phyloP scores from a whole-genome alignment of 2,113 vertebrate genomes.

The Menidia beryllina region DNA sequence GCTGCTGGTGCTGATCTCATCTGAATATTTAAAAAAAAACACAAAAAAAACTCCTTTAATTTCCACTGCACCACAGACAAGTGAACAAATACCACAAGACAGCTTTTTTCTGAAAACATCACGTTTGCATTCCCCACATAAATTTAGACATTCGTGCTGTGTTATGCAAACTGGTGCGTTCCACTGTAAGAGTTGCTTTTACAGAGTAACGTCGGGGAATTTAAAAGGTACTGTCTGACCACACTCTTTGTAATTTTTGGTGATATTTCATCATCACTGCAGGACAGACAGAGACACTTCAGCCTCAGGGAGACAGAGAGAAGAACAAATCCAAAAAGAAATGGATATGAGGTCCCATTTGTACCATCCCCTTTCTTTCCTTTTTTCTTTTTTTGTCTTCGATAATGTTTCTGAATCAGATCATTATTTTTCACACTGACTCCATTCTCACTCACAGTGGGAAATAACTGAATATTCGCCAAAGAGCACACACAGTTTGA shows the following conservation, averaged over 20 bases:
- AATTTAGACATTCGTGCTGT: slow-evolving; percentile 3
- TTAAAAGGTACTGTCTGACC: slow-evolving; percentile 36
- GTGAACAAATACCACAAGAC: background rate
- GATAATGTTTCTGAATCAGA: slow-evolving; percentile 17
- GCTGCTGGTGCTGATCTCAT: slow-evolving; percentile 12
- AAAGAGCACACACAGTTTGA: background rate
- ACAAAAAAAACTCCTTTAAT: background rate
- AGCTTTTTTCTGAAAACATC: slow-evolving; percentile 15
- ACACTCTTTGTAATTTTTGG: background rate
- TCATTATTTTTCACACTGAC: slow-evolving; percentile 14
- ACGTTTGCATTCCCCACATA: slow-evolving; percentile 6
- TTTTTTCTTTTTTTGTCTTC: slow-evolving; percentile 24
- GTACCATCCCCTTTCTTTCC: slow-evolving; percentile 19
- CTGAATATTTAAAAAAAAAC: too few relatives aligned
- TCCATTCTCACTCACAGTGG: background rate
- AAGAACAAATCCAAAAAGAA: slow-evolving; percentile 23
- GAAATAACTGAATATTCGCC: background rate
- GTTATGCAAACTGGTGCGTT: slow-evolving; percentile 39
- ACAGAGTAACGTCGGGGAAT: slow-evolving; percentile 40
- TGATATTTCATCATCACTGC: slow-evolving; percentile 42
- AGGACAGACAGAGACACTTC: slow-evolving; percentile 31
- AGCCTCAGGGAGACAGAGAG: slow-evolving; percentile 5
- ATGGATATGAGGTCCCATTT: slow-evolving; percentile 5
- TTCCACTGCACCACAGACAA: background rate
- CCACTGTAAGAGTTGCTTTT: slow-evolving; percentile 26